Evolutionary conservation across 2,797 vertebrate species (phyloP).

Genomic region (Steatocranus sp.): DNA sequence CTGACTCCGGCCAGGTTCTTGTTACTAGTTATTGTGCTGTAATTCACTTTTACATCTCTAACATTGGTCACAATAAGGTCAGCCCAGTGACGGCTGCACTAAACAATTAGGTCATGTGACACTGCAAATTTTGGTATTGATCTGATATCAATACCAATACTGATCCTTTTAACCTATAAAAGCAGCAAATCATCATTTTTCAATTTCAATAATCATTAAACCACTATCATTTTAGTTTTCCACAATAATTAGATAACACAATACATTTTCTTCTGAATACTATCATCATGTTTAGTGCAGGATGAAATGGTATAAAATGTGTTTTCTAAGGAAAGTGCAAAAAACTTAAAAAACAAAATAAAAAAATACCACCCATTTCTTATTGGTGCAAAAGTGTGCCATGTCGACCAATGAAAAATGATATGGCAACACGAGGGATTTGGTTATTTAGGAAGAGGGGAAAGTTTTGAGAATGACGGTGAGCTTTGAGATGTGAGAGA

Average conservation of each 20-base stretch:
- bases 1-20: not conserved
- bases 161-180: not conserved
- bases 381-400: not conserved
- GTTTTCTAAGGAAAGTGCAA: not conserved
- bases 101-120: not conserved
- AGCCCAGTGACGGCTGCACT: not conserved
- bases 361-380: not conserved
- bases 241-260: not conserved
- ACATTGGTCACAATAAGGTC: not conserved
- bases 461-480: not conserved
- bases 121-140: not conserved
- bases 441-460: not conserved
- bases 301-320: not conserved
- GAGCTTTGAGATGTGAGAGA: not conserved
- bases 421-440: not conserved
- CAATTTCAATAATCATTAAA: not conserved
- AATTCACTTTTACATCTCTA: not conserved
- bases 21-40: not conserved
- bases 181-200: not conserved
- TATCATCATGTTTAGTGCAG: accelerated
- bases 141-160: not conserved
- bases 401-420: not conserved
- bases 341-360: accelerated
- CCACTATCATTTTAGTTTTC: not conserved
- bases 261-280: not conserved